phyloP scores from a whole-genome alignment of 1,140 invertebrate genomes.

The Probaryconus sp. region DNA sequence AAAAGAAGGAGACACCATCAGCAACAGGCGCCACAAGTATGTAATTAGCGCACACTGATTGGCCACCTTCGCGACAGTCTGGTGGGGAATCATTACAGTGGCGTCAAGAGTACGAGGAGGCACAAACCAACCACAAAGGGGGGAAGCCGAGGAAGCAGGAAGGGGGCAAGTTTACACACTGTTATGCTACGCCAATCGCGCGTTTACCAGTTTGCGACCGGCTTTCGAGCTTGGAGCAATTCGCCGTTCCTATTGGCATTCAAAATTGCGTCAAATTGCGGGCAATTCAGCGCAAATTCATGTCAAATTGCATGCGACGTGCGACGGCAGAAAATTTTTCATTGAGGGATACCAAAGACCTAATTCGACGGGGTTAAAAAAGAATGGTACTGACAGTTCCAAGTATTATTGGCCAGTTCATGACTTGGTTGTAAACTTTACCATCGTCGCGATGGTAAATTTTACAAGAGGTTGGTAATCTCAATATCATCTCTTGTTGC shows the following conservation, averaged over 20 bases:
- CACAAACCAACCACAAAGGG: constrained; percentile 10
- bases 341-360: too few relatives aligned
- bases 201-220: constrained; percentile 56
- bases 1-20: constrained; percentile 3
- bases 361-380: too few relatives aligned
- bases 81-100: constrained; percentile 29
- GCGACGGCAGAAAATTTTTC: too few relatives aligned
- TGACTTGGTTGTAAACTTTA: too few relatives aligned
- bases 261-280: neutral
- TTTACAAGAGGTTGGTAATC: too few relatives aligned
- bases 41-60: constrained; percentile 69
- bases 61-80: constrained; percentile 62
- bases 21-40: constrained; percentile 28
- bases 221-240: constrained; percentile 43
- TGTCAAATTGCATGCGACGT: constrained; percentile 3
- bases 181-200: constrained; percentile 26
- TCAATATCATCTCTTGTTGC: too few relatives aligned
- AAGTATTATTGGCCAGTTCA: too few relatives aligned
- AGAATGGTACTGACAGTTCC: too few relatives aligned
- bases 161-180: constrained; percentile 48
- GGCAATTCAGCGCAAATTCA: neutral
- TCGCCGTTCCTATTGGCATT: neutral
- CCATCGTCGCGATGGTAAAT: too few relatives aligned
- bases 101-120: constrained; percentile 20
- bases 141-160: constrained; percentile 22